phyloP scores from a whole-genome alignment of 2,113 vertebrate genomes.

The Lepisosteus oculatus region DNA sequence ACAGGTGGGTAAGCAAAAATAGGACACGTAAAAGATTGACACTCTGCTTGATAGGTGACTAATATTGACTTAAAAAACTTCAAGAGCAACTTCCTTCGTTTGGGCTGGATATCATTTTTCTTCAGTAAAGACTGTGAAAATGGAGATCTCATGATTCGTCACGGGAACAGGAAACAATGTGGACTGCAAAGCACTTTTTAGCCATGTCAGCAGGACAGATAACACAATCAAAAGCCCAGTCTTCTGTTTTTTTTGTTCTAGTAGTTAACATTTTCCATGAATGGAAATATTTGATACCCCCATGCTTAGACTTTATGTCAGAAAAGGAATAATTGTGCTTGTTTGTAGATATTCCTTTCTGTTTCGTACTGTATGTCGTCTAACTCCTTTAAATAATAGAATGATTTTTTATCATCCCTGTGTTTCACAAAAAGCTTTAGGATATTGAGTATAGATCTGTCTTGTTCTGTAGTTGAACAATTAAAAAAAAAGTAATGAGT shows the following conservation, averaged over 20 bases:
- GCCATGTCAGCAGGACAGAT: neutral
- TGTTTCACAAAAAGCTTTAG: too few relatives aligned
- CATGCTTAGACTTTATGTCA: neutral
- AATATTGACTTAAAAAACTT: conserved; percentile 21
- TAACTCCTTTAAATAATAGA: too few relatives aligned
- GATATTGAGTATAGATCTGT: too few relatives aligned
- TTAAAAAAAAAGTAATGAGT: too few relatives aligned
- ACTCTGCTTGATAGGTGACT: conserved; percentile 18
- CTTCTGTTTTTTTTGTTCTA: neutral
- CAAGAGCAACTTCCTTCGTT: neutral
- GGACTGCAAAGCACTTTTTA: neutral
- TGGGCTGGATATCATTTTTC: conserved; percentile 8
- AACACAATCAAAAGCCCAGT: neutral
- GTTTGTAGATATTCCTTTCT: too few relatives aligned
- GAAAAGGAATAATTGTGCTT: too few relatives aligned
- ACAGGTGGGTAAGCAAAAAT: conserved; percentile 31
- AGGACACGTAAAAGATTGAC: conserved; percentile 23
- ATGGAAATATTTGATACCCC: conserved; percentile 6
- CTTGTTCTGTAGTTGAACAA: too few relatives aligned
- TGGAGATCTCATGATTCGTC: conserved; percentile 8
- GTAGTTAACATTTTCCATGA: neutral
- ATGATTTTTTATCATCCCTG: too few relatives aligned
- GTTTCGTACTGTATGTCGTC: too few relatives aligned
- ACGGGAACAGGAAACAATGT: conserved; percentile 1
- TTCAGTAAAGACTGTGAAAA: conserved; percentile 6